Base-by-base conservation (phyloP, 2,888 invertebrate species). In the Lithophane socia region DNA sequence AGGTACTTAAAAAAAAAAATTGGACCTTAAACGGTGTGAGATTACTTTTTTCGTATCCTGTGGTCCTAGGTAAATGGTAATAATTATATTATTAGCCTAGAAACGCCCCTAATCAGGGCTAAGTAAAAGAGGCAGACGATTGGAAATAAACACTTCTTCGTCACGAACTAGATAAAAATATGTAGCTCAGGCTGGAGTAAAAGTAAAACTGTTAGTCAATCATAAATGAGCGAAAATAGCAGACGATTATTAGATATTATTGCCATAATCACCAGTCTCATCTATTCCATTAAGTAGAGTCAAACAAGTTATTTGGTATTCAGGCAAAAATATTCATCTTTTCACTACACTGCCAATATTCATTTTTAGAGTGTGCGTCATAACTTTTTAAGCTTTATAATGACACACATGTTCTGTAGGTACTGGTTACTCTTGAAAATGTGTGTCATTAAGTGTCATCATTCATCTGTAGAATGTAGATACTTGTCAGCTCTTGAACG, bases 11-110 rank as follows among this genome's bases (percentile, higher is more conserved):
- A 47, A 47, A 49, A 68, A 63, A 29, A 68, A 78, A 82, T 42
- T 73, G 66, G n/a, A 37, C 24, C 67, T 73, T 66, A 71, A 82
- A 47, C 82, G 61, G 49, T 61, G 65, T 13, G 58, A 63, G 56
- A 18, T 79, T 58, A n/a, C 60, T 52, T 71, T 71, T 63, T 68
- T 37, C n/a, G 12, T 61, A 76, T 67, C 61, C 66, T 76, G 65
- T 16, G 13, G 13, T 56, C 21, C 42, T 56, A n/a, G 18, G 10
- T 54, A 44, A 68, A 54, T 37, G 44, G 37, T 65, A 13, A 44
- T 66, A 54, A 78, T 78, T 21, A 79, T 79, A 72, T 44, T 52
- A 78, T 79, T 79, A 78, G 58, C 3, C n/a, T 16, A 0, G 10
- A 60, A 60, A 71, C 37, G 44, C 64, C 65, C 9, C 58, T 54